Evolutionary conservation across 2,888 invertebrate genomes (phyloP), one percentile per base, ranked within the genome.

Genomic region (Watsonalla binaria): DNA sequence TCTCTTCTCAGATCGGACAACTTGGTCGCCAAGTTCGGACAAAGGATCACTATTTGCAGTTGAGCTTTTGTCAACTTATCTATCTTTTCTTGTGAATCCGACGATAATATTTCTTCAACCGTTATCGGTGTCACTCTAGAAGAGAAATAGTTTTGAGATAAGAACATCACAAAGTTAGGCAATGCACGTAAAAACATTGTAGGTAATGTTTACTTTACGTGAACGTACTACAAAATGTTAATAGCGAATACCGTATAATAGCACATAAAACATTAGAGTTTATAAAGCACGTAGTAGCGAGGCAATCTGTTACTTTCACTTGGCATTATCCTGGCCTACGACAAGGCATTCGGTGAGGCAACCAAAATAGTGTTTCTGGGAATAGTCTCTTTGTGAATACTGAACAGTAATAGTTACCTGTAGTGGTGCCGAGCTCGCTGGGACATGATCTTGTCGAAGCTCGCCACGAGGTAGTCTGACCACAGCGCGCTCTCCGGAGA

Each of bases 361-460:
- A 51, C 45, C 51, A 45, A 51, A 51, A 45, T 42, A 24, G 13
- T 51, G 51, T 45, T 45, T 33, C 45, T 45, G 24, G 51, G 13
- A 51, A 46, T 54, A 34, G 35, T 35, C 37, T 39, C 4, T 37
- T 37, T 37, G n/a, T 52, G 34, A 49, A 49, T 49, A 49, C 13
- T 49, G 49, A 42, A 11, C 11, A 42, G 42, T 42, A 14, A 48
- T 34, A 53, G 91, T 92, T 84, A 96, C 96, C 94, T 95, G 89
- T 96, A 96, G 61, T 95, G 95, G 68, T 94, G 94, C 68, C 95
- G 92, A 58, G 95, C 95, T 72, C 95, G 93, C 75, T 96, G 95
- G 59, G 95, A 94, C 87, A 95, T 95, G 66, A 96, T 95, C 85
- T 96, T 95, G 79, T 96, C 95, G 82, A 96, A 96, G 82, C 96